phyloP scores from a whole-genome alignment of 2,888 invertebrate species.

The Chaitophorus viminalis region DNA sequence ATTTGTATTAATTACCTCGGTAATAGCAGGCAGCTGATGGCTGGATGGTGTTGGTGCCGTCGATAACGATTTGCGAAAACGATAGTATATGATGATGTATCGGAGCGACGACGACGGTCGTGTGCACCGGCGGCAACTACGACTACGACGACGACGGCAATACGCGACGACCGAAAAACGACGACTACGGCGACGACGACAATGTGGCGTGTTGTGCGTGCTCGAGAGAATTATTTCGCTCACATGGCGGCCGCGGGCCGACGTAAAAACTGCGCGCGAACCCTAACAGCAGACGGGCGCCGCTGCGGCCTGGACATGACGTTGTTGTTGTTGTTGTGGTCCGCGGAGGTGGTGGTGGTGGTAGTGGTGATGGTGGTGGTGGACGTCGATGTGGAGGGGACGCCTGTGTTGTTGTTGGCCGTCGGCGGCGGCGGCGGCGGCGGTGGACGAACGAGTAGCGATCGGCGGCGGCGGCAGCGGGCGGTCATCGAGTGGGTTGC shows the following conservation, averaged over 20 bases:
- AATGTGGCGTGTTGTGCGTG: not conserved
- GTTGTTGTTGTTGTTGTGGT: slow-evolving; percentile 47
- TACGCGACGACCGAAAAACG: slow-evolving; percentile 1
- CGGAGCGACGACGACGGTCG: slow-evolving; percentile 15
- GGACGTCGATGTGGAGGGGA: not conserved
- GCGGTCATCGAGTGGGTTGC: slow-evolving; percentile 56
- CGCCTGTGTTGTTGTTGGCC: not conserved
- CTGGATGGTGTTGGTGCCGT: not conserved
- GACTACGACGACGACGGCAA: slow-evolving; percentile 8
- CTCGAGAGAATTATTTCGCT: slow-evolving; percentile 38
- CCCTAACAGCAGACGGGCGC: slow-evolving; percentile 59
- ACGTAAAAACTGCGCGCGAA: slow-evolving; percentile 61
- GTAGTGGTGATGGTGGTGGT: not conserved
- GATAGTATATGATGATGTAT: not conserved
- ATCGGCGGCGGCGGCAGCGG: not conserved
- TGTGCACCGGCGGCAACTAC: slow-evolving; percentile 31
- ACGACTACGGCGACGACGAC: slow-evolving; percentile 22
- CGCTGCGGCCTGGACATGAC: slow-evolving; percentile 53
- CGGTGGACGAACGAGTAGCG: not conserved
- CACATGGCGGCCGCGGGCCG: slow-evolving; percentile 59
- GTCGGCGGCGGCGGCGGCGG: not conserved
- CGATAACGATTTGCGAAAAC: not conserved
- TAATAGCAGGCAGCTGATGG: too few species aligned
- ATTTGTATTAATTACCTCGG: not conserved
- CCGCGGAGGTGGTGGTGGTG: not conserved